Conservation (phyloP, 2,113 vertebrate species). For the Dicentrarchus labrax region DNA sequence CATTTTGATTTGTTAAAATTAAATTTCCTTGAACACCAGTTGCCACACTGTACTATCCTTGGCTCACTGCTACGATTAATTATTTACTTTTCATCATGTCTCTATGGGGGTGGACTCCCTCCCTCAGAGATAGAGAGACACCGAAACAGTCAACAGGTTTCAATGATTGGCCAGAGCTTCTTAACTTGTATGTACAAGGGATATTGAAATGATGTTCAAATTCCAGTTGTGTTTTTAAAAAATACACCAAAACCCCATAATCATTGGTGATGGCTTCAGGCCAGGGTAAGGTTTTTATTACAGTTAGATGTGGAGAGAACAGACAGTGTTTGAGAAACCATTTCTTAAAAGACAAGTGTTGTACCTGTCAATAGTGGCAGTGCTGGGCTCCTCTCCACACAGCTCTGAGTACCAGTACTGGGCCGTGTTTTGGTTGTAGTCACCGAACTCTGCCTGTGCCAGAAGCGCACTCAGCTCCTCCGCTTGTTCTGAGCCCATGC, state of each 20-base stretch:
- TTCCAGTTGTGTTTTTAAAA: neutral
- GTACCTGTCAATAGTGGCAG: conserved; percentile 80
- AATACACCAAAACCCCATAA: neutral
- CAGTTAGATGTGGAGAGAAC: neutral
- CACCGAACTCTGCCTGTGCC: conserved; percentile 96
- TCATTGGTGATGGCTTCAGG: neutral
- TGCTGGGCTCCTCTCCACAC: conserved; percentile 90
- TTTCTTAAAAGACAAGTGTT: no score
- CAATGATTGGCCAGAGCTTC: neutral
- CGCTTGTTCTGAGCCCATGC: conserved; percentile 91
- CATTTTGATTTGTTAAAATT: neutral
- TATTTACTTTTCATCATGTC: conserved; percentile 35
- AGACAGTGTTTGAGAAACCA: no score
- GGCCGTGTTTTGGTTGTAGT: conserved; percentile 98
- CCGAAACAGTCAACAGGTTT: conserved; percentile 7
- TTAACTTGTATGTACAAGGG: neutral
- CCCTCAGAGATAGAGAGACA: neutral
- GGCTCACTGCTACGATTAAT: conserved; percentile 5
- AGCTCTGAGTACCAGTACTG: conserved; percentile 94
- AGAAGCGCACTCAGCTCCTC: conserved; percentile 93
- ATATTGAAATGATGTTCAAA: neutral
- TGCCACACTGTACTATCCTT: neutral
- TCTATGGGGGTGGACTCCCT: neutral
- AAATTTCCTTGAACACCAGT: neutral
- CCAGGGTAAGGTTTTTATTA: neutral